Conservation (phyloP, 2,888 invertebrate species). For the Cantharis nigra region DNA sequence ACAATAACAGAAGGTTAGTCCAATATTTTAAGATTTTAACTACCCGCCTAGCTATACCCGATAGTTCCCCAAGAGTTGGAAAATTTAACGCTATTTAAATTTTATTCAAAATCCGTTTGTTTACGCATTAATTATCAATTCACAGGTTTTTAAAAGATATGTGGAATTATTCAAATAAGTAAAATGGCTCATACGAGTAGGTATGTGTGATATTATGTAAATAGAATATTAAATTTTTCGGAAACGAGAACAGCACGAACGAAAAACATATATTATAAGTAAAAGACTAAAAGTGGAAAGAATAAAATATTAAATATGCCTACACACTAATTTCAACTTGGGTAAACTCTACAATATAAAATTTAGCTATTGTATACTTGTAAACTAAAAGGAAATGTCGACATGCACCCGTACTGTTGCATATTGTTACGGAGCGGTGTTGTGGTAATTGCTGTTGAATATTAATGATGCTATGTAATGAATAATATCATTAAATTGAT, state of each 20-base stretch:
- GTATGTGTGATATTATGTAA: not conserved
- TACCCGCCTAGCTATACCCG: too few relatives aligned
- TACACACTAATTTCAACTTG: not conserved
- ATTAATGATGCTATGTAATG: slow-evolving; percentile 2
- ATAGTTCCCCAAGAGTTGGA: too few relatives aligned
- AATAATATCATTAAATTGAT: not conserved
- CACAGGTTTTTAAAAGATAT: not conserved
- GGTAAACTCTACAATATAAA: not conserved
- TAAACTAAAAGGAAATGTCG: not conserved
- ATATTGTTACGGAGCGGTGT: not conserved
- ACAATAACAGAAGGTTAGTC: too few relatives aligned
- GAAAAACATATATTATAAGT: not conserved
- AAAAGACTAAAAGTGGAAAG: not conserved
- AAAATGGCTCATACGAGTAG: not conserved
- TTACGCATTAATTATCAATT: not conserved
- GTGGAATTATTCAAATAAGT: not conserved
- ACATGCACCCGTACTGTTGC: not conserved
- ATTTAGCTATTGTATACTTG: not conserved
- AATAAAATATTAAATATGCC: not conserved
- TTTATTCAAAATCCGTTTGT: not conserved
- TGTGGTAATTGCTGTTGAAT: slow-evolving; percentile 5
- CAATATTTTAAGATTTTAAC: too few relatives aligned
- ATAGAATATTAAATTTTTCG: not conserved
- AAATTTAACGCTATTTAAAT: not conserved
- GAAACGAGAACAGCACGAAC: not conserved